Evolutionary conservation across 2,888 invertebrate genomes (phyloP).

Genomic region (Portevinia maculata): DNA sequence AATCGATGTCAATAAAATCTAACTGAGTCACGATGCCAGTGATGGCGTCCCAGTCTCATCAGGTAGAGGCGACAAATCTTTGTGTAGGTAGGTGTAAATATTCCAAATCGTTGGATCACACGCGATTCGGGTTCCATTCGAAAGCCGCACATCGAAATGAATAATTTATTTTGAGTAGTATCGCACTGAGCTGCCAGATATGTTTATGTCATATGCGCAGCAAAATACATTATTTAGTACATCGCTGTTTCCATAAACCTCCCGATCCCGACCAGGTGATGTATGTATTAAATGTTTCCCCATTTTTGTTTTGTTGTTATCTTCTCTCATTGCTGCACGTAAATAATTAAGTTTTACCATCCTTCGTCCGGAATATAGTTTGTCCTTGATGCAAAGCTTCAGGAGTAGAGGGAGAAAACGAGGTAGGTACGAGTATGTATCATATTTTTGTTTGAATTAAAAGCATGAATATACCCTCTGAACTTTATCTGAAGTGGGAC

Average conservation of each 20-base stretch:
- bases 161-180: constrained; percentile 49
- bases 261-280: constrained; percentile 53
- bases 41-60: too few species aligned
- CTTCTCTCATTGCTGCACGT: constrained; percentile 17
- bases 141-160: constrained; percentile 38
- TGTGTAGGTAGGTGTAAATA: constrained; percentile 36
- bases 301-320: constrained; percentile 12
- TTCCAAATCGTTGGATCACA: constrained; percentile 22
- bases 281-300: constrained; percentile 33
- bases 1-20: too few species aligned
- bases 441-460: constrained; percentile 40
- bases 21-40: too few species aligned
- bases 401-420: constrained; percentile 26
- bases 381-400: constrained; percentile 47
- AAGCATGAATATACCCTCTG: constrained; percentile 55
- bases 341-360: constrained; percentile 52
- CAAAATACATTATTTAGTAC: constrained; percentile 61
- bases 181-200: constrained; percentile 29
- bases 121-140: neutral
- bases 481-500: constrained; percentile 55
- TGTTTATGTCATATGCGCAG: constrained; percentile 45
- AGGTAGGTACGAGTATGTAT: constrained; percentile 20
- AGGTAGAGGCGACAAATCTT: too few species aligned
- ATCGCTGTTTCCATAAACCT: constrained; percentile 50
- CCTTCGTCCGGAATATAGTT: constrained; percentile 25